Conservation (phyloP, 2,797 vertebrate species). For the Triplophysa bombifrons region DNA sequence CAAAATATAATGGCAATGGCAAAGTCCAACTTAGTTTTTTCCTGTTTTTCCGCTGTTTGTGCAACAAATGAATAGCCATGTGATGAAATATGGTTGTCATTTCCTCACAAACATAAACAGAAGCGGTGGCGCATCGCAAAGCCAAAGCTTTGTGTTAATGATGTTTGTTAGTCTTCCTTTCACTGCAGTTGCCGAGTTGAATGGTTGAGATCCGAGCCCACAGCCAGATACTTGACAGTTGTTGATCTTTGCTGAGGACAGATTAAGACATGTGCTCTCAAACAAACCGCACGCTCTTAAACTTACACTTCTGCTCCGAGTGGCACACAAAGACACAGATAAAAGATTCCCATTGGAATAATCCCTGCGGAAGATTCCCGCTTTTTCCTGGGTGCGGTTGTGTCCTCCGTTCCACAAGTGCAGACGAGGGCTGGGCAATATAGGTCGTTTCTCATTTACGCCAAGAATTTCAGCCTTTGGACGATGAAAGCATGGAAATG, state of each 20-base stretch:
- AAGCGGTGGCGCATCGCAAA: background rate
- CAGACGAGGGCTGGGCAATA: background rate
- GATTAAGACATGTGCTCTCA: constrained; percentile 37
- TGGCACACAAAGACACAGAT: constrained; percentile 19
- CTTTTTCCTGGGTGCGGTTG: constrained; percentile 20
- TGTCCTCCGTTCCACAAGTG: constrained; percentile 12
- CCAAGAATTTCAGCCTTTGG: background rate
- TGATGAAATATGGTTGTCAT: background rate
- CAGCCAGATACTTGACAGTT: constrained; percentile 32
- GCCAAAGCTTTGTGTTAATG: constrained; percentile 17
- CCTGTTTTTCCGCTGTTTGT: background rate
- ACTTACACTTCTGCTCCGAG: constrained; percentile 5
- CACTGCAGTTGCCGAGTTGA: background rate
- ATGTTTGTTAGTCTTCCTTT: constrained; percentile 2
- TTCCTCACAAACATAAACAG: constrained; percentile 2
- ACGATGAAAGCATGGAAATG: background rate
- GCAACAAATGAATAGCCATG: background rate
- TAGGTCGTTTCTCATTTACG: background rate
- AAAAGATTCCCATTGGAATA: constrained; percentile 35
- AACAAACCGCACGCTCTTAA: constrained; percentile 29
- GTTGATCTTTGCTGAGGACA: constrained; percentile 39
- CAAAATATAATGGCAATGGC: background rate
- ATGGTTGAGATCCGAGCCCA: constrained; percentile 13
- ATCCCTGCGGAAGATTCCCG: constrained; percentile 29
- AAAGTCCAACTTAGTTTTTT: background rate